These are phyloP conservation scores for Smittia sp. DNA, from an alignment of 2,888 invertebrate genomes.

Conservation along the genomic window DNA sequence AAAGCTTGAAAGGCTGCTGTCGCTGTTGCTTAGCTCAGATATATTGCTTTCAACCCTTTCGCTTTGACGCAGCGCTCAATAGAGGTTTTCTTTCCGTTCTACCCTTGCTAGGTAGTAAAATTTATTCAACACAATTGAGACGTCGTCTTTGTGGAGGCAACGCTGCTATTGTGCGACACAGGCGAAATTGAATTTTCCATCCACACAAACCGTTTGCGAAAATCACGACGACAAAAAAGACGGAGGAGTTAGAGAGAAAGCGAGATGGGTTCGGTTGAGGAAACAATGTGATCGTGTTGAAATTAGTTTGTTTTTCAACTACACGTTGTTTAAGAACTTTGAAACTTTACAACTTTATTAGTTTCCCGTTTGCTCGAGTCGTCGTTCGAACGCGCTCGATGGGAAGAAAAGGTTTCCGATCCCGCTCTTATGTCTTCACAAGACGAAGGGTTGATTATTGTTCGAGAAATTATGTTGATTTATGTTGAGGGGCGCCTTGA, in stretches of 20 bases:
- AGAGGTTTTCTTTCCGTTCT: too few relatives aligned
- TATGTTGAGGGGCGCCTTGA: too few relatives aligned
- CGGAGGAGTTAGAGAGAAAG: neutral
- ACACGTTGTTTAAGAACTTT: neutral
- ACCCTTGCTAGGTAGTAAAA: neutral
- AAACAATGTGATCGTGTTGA: slow-evolving; percentile 15
- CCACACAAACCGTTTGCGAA: neutral
- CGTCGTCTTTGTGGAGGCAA: neutral
- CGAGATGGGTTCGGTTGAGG: neutral
- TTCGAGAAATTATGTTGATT: neutral
- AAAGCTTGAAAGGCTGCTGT: too few relatives aligned
- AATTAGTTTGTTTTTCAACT: slow-evolving; percentile 13
- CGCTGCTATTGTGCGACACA: neutral
- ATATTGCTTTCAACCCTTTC: too few relatives aligned
- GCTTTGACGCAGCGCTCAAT: too few relatives aligned
- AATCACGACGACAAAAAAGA: neutral
- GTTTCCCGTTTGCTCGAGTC: neutral
- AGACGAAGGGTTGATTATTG: neutral
- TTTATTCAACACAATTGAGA: slow-evolving; percentile 1
- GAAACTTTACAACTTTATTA: slow-evolving; percentile 25
- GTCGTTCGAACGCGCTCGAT: too few relatives aligned
- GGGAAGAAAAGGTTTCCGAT: neutral
- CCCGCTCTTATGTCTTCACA: neutral
- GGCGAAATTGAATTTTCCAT: neutral
- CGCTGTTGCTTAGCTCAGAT: too few relatives aligned